Evolutionary conservation across 64 coral and sea anemone genomes (phyloP).

Genomic region (Porites australiensis): DNA sequence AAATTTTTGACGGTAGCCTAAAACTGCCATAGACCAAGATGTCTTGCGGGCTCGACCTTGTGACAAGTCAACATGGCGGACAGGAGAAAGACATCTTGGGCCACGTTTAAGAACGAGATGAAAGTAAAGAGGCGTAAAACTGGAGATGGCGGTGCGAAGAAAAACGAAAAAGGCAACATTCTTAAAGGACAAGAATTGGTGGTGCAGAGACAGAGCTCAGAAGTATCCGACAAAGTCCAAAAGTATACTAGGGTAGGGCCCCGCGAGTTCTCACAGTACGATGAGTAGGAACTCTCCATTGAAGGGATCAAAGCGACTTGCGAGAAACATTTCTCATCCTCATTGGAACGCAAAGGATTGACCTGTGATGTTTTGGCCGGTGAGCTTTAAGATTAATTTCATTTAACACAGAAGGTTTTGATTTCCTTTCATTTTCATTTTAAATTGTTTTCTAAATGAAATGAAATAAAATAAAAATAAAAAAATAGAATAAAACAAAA

Average conservation of each 20-base stretch:
- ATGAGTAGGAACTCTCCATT: background rate
- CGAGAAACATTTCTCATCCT: no score
- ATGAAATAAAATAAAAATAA: no score
- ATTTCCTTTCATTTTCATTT: no score
- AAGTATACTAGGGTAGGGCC: background rate
- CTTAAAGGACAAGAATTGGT: slow-evolving; percentile 7
- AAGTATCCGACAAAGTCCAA: slow-evolving; percentile 9
- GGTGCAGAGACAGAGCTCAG: slow-evolving; percentile 14
- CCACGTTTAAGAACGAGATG: background rate
- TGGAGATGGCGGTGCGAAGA: background rate
- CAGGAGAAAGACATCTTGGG: background rate
- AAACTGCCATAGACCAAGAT: background rate
- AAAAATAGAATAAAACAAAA: no score
- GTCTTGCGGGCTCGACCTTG: background rate
- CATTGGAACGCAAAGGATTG: no score
- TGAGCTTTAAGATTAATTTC: no score
- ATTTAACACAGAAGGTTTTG: no score
- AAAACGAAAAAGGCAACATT: slow-evolving; percentile 17
- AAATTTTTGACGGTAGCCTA: background rate
- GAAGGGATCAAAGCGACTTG: no score
- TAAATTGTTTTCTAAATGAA: no score
- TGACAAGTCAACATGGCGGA: background rate
- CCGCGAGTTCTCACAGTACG: background rate
- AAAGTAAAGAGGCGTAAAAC: background rate
- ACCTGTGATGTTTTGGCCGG: no score